Evolutionary conservation across 2,797 vertebrate species (phyloP), one percentile per base, ranked within the genome.

Genomic region (Borostomias antarcticus): DNA sequence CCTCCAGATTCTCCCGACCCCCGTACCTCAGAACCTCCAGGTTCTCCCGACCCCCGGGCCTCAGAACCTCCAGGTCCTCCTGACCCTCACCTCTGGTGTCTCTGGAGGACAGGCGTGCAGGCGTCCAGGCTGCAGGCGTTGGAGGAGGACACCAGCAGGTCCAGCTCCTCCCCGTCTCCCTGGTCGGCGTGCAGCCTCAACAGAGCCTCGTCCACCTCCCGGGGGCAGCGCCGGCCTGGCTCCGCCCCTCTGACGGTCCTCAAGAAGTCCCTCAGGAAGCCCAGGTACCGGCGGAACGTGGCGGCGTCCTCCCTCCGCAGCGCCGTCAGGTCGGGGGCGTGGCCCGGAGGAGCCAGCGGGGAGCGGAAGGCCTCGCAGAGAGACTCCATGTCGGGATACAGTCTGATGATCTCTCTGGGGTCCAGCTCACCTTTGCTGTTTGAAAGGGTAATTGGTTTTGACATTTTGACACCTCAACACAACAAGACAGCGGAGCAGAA

Each of bases 341-440:
- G 81, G 76, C 76, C 80, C 17, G 32, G 63, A 45, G 66, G 47
- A 68, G 81, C 68, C 50, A 67, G 58, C 68, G 66, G 82, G 51
- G 87, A 63, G 54, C 76, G 69, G 68, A 88, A 88, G 68, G 74
- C 74, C 4, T 68, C 69, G 23, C 72, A 33, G 65, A 88, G 61
- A 1, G 30, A 8, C 57, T 56, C 48, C 61, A 83, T 65, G 28
- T 75, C 75, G 0, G 87, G 90, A 79, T 86, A 90, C 69, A 91
- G 74, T 32, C 33, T 33, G 48, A 91, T 85, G 73, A 92, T 76
- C 79, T 92, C 89, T 76, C 89, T 83, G 5, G 89, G 91, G 85
- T 92, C 90, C 73, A 90, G 37, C 65, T 87, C 76, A 71, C 89
- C 81, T 81, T 87, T 73, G 25, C 91, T 91, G 78, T 69, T 74